phyloP scores from a whole-genome alignment of 2,888 invertebrate species.

The Macrosiphum euphorbiae region DNA sequence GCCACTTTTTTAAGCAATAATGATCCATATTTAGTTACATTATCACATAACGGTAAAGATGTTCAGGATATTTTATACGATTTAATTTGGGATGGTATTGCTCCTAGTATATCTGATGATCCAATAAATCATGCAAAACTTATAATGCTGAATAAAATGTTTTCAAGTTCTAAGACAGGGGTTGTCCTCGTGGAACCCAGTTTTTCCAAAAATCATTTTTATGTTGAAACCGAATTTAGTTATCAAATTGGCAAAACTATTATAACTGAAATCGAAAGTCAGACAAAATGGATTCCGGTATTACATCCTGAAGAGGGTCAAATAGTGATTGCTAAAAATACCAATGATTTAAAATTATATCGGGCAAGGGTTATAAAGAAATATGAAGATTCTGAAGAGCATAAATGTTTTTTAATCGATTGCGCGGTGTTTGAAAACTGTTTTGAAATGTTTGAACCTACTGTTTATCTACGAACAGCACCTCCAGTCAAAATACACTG shows the following conservation, averaged over 20 bases:
- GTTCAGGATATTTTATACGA: neutral
- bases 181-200: neutral
- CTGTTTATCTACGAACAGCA: neutral
- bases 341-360: neutral
- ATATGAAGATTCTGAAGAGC: neutral
- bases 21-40: neutral
- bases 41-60: conserved; percentile 4
- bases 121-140: neutral
- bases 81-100: neutral
- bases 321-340: conserved; percentile 14
- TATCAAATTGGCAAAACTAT: neutral
- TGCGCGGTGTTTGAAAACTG: neutral
- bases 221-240: neutral
- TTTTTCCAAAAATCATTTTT: conserved; percentile 9
- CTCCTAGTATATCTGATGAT: neutral
- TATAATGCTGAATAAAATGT: neutral
- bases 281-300: neutral
- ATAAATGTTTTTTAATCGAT: conserved; percentile 32
- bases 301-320: neutral
- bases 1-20: neutral
- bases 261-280: neutral
- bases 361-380: conserved; percentile 14
- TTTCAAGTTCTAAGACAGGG: too few species aligned
- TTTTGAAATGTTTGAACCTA: neutral
- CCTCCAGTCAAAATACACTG: conserved; percentile 35